A percentile compares a stretch with the other conserved stretches of the same genome.
phyloP scores from a whole-genome alignment of 2,113 vertebrate genomes.

The Larimichthys polyactis region DNA sequence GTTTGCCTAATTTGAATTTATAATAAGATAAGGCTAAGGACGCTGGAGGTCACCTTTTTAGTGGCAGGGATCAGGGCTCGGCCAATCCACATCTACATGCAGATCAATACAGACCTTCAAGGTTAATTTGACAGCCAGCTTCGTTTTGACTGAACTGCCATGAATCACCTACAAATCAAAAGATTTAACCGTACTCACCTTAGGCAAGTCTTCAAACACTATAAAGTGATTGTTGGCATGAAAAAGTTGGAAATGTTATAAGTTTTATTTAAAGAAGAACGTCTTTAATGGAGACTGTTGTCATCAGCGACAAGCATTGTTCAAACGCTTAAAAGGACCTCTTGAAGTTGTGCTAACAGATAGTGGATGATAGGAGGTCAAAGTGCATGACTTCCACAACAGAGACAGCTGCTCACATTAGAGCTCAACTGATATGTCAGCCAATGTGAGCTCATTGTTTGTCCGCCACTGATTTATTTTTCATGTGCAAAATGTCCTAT shows the following conservation, averaged over 20 bases:
- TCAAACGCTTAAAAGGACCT: too few species aligned
- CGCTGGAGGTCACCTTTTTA: background rate
- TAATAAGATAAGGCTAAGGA: constrained; percentile 3
- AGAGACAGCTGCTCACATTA: too few species aligned
- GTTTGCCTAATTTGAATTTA: background rate
- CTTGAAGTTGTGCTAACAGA: too few species aligned
- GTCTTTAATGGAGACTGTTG: too few species aligned
- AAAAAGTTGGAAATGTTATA: background rate
- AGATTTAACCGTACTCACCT: background rate
- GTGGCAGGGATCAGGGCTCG: background rate
- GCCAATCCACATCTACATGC: constrained; percentile 8
- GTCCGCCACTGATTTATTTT: too few species aligned
- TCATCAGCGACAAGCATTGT: too few species aligned
- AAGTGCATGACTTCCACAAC: too few species aligned
- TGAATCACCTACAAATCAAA: background rate
- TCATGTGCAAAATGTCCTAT: too few species aligned
- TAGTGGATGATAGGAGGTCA: too few species aligned
- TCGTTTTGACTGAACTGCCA: background rate
- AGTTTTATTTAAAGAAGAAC: too few species aligned
- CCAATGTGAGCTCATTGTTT: too few species aligned
- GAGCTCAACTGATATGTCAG: too few species aligned
- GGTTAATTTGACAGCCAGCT: constrained; percentile 12
- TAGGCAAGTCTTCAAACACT: background rate
- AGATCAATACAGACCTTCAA: constrained; percentile 48
- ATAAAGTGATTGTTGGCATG: background rate